Evolutionary conservation across 2,888 invertebrate genomes (phyloP).

Genomic region (Agonum fuliginosum): DNA sequence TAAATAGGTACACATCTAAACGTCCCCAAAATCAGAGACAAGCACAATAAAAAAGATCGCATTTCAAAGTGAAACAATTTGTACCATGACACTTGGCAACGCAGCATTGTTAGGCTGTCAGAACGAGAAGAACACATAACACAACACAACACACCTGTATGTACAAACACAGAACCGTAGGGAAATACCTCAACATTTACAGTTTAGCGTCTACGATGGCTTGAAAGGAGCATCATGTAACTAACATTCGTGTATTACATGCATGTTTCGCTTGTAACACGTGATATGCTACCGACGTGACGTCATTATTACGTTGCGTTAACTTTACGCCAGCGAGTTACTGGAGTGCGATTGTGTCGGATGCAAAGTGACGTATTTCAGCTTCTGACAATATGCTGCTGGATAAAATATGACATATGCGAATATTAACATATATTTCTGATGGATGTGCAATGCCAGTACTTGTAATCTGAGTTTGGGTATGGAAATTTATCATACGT

Average conservation of each 20-base stretch:
- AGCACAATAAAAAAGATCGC: neutral
- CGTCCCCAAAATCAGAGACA: neutral
- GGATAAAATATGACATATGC: neutral
- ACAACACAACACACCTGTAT: too few species aligned
- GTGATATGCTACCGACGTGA: slow-evolving; percentile 4
- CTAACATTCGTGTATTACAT: neutral
- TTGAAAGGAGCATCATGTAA: neutral
- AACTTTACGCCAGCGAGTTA: slow-evolving; percentile 29
- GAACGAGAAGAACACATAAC: neutral
- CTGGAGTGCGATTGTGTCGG: slow-evolving; percentile 18
- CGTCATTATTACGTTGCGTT: slow-evolving; percentile 27
- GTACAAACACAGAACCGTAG: too few species aligned
- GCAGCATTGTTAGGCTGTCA: neutral
- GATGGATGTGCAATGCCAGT: too few species aligned
- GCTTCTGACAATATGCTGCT: neutral
- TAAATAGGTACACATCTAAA: slow-evolving; percentile 2
- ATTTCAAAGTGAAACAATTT: neutral
- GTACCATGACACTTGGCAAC: neutral
- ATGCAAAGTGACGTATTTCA: neutral
- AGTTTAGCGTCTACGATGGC: neutral
- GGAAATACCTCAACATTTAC: neutral
- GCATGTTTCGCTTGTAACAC: slow-evolving; percentile 7
- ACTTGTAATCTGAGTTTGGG: too few species aligned
- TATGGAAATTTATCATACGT: too few species aligned
- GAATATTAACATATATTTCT: too few species aligned